phyloP scores from a whole-genome alignment of 2,797 vertebrate species.

The Nothura maculosa region DNA sequence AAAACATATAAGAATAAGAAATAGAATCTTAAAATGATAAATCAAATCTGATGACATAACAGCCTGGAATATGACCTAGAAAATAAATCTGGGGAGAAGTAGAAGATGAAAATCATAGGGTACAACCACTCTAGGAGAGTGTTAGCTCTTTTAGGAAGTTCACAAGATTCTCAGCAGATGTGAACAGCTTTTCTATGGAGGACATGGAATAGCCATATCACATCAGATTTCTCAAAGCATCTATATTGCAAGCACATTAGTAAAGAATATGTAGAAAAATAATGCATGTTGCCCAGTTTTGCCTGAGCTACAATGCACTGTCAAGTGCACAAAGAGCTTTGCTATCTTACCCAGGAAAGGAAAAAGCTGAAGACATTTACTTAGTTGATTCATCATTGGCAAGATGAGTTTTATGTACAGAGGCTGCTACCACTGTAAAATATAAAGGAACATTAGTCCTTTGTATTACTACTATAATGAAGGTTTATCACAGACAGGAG shows the following conservation, averaged over 20 bases:
- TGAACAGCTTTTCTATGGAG: neutral
- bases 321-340: neutral
- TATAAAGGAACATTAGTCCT: neutral
- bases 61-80: neutral
- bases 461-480: neutral
- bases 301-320: neutral
- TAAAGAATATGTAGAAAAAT: neutral
- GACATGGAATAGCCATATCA: neutral
- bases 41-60: neutral
- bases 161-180: neutral
- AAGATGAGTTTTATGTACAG: neutral
- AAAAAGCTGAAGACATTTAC: neutral
- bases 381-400: neutral
- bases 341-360: neutral
- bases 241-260: neutral
- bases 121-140: neutral
- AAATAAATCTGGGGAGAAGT: neutral
- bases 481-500: neutral
- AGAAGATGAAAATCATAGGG: neutral
- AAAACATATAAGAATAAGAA: neutral
- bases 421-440: neutral
- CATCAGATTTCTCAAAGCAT: neutral
- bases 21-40: neutral
- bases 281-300: neutral
- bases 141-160: neutral